Evolutionary conservation across 2,888 invertebrate genomes (phyloP).

Genomic region (Drosophila recens): DNA sequence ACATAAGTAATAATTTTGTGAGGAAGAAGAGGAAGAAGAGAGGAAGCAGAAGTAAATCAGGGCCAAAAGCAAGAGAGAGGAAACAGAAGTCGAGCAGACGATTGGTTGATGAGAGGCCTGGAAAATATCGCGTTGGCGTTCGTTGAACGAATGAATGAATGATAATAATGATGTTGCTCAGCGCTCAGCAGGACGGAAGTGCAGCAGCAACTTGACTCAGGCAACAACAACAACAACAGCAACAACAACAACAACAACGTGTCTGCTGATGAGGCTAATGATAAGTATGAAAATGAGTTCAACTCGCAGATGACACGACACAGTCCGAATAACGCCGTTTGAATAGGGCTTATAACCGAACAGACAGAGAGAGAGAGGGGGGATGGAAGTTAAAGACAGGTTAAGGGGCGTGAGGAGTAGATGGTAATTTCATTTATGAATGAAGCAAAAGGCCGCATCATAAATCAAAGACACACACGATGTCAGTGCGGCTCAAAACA

Average conservation of each 20-base stretch:
- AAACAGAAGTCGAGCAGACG: conserved; percentile 63
- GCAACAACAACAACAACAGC: conserved; percentile 12
- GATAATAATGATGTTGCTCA: conserved; percentile 68
- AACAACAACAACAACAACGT: conserved; percentile 33
- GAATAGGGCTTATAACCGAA: conserved; percentile 1
- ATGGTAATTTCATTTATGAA: conserved; percentile 73
- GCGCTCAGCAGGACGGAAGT: conserved; percentile 42
- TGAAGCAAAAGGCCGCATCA: conserved; percentile 63
- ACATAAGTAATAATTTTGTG: conserved; percentile 65
- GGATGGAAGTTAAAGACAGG: background rate
- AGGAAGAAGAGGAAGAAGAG: conserved; percentile 33
- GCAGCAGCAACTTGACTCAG: conserved; percentile 32
- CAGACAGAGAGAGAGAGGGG: background rate
- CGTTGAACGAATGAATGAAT: conserved; percentile 44
- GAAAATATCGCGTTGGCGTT: conserved; percentile 52
- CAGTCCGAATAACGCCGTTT: conserved; percentile 9
- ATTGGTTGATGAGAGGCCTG: conserved; percentile 55
- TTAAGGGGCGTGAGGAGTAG: conserved; percentile 1
- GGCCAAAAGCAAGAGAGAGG: conserved; percentile 20
- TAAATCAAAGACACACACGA: conserved; percentile 71
- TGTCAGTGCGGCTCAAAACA: conserved; percentile 32
- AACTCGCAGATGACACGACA: conserved; percentile 74
- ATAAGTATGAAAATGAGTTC: conserved; percentile 81
- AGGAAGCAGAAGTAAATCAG: conserved; percentile 17
- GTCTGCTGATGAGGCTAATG: conserved; percentile 73